Conservation (phyloP, 2,113 vertebrate species). For the Clarias magur region DNA sequence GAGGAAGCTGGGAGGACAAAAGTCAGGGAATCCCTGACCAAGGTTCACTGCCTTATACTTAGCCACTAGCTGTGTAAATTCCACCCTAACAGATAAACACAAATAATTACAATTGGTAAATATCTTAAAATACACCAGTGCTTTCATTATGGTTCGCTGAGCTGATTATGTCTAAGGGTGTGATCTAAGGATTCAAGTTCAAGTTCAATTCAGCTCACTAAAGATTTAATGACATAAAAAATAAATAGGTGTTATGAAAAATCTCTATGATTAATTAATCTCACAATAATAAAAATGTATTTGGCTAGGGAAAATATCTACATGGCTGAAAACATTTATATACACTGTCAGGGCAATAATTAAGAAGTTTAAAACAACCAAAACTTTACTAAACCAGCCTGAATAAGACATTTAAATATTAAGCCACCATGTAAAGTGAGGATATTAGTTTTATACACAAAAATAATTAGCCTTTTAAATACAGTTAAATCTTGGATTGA, state of each 20-base stretch:
- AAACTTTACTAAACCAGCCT: too few species aligned
- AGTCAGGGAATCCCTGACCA: constrained; percentile 93
- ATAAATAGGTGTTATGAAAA: too few species aligned
- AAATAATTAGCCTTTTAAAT: too few species aligned
- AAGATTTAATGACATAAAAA: not conserved
- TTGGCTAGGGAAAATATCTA: not conserved
- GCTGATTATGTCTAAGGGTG: not conserved
- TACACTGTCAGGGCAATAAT: too few species aligned
- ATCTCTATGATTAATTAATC: too few species aligned
- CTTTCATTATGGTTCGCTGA: not conserved
- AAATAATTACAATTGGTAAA: not conserved
- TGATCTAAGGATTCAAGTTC: not conserved
- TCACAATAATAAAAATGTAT: not conserved
- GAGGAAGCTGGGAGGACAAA: constrained; percentile 82
- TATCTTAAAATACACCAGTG: not conserved
- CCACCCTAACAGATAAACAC: constrained; percentile 77
- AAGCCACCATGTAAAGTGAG: too few species aligned
- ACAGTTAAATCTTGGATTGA: too few species aligned
- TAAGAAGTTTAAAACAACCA: too few species aligned
- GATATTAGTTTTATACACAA: too few species aligned
- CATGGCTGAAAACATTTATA: not conserved
- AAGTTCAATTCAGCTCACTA: not conserved
- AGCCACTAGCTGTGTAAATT: constrained; percentile 76
- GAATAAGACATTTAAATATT: too few species aligned
- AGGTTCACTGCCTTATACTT: constrained; percentile 85